Evolutionary conservation across 1,140 invertebrate genomes (phyloP), one percentile per base, ranked within the genome.

Genomic region (Lucilia cuprina): DNA sequence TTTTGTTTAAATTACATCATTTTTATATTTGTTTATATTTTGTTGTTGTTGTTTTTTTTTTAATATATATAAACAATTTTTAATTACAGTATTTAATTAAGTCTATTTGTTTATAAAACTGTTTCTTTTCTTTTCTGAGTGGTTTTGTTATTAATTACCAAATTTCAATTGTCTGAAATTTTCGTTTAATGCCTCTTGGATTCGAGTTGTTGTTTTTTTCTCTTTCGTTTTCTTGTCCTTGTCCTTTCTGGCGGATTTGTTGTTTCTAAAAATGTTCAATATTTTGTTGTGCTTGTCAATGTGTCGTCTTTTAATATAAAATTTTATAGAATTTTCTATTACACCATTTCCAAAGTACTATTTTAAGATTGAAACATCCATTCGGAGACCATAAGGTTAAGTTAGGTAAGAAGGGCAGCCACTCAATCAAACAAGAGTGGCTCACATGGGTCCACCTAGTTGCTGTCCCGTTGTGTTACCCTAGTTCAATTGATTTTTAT

Each of bases 1-100:
- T 30, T 19, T 47, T n/a, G n/a, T n/a, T n/a, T 21, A 80, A 80
- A 19, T 80, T 80, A 80, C 77, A 80, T 80, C 77, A 80, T 80
- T 49, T 50, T 50, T 80, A 50, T 50, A 80, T 50, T 50, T 49
- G 77, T 70, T 70, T 70, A 25, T 60, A 60, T 17, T 55, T 70
- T 70, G 65, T 70, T 70, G 5, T 70, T 41, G 34, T 47, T 78
- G 25, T n/a, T 47, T 47, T 41, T 78, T 35, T 78, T 14, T 78
- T 30, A 35, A 47, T 47, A n/a, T 41, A 17, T 19, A 41, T 41
- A 41, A 41, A 41, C 41, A 25, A 75, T 75, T 25, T 75, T 70
- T 70, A 30, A 70, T 70, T 70, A 70, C 65, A 70, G 25, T 70
- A 70, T 70, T 70, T 2, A 21, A 70, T 21, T 70, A 70, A 21